These are phyloP conservation scores for Tetraodon nigroviridis DNA, from an alignment of 2,113 vertebrate genomes.

Conservation along the genomic window DNA sequence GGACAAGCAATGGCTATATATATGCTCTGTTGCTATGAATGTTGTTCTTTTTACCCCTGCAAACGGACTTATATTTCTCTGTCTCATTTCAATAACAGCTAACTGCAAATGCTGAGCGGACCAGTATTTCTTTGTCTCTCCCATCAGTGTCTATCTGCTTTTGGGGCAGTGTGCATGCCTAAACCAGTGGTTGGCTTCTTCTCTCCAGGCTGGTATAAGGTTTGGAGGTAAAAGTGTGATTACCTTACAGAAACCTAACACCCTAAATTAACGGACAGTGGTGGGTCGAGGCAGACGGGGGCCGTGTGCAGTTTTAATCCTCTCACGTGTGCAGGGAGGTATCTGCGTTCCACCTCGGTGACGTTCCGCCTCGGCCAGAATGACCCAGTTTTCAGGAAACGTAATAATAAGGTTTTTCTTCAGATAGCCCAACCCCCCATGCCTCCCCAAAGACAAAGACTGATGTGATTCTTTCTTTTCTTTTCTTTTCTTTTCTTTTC, in stretches of 20 bases:
- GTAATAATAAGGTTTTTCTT: background rate
- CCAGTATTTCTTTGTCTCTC: background rate
- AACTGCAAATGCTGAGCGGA: too few relatives aligned
- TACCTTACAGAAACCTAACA: constrained; percentile 52
- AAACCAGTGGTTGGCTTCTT: background rate
- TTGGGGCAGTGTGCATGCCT: background rate
- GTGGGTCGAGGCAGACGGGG: constrained; percentile 33
- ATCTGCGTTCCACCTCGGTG: constrained; percentile 41
- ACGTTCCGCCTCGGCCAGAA: constrained; percentile 17
- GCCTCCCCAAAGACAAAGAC: too few relatives aligned
- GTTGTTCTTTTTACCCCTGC: constrained; percentile 8
- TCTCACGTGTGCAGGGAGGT: too few relatives aligned
- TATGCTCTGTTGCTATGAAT: constrained; percentile 74
- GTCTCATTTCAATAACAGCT: background rate
- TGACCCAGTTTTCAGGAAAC: constrained; percentile 25
- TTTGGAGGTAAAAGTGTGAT: constrained; percentile 32
- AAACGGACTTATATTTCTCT: too few relatives aligned
- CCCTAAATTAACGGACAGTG: constrained; percentile 48
- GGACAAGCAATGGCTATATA: constrained; percentile 71
- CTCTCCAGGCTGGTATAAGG: constrained; percentile 14
- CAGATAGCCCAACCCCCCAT: background rate
- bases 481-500: too few relatives aligned
- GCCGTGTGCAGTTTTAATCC: background rate
- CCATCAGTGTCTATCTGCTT: background rate
- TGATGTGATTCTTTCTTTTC: too few relatives aligned